Percentiles rank a stretch among this genome's conserved stretches.
Evolutionary conservation across 2,888 invertebrate species (phyloP).

Genomic region (Cepaea hortensis): DNA sequence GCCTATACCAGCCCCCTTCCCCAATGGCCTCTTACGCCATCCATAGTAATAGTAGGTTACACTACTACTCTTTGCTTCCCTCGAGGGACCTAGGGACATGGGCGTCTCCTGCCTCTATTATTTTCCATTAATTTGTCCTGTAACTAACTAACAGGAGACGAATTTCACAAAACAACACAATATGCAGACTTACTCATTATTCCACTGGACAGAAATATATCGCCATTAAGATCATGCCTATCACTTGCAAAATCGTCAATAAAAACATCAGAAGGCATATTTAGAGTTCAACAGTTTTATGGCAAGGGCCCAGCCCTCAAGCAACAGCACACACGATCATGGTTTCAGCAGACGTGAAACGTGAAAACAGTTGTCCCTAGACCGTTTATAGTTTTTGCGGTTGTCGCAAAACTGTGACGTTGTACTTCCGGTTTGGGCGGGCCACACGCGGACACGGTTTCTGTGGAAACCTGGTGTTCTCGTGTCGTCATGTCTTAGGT

Average conservation of each 20-base stretch:
- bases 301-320: not conserved
- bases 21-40: too few relatives aligned
- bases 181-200: constrained; percentile 39
- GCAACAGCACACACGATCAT: not conserved
- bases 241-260: constrained; percentile 17
- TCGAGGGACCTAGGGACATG: too few relatives aligned
- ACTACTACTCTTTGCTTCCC: too few relatives aligned
- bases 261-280: constrained; percentile 30
- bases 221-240: constrained; percentile 29
- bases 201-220: constrained; percentile 41
- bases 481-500: not conserved
- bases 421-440: not conserved
- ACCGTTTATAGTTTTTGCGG: not conserved
- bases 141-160: too few relatives aligned
- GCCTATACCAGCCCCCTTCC: too few relatives aligned
- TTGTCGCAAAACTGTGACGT: constrained; percentile 4
- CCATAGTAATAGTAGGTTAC: too few relatives aligned
- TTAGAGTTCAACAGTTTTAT: not conserved
- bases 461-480: not conserved
- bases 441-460: not conserved
- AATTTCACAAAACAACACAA: too few relatives aligned
- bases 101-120: too few relatives aligned
- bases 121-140: too few relatives aligned
- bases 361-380: not conserved
- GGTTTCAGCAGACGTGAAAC: not conserved